These are phyloP conservation scores for Ptychoptera contaminata DNA, from an alignment of 2,888 invertebrate genomes.

Conservation along the genomic window DNA sequence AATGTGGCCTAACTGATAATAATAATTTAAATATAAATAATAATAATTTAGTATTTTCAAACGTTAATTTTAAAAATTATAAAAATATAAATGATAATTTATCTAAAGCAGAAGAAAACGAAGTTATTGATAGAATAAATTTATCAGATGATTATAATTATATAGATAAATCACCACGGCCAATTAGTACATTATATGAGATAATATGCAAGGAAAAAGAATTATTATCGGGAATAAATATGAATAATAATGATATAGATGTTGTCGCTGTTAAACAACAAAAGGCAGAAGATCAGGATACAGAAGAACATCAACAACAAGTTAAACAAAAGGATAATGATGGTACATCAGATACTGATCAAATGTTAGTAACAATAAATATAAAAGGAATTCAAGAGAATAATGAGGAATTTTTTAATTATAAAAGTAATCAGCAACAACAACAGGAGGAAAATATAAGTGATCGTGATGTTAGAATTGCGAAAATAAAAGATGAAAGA, in stretches of 20 bases:
- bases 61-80: conserved; percentile 20
- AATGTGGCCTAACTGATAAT: neutral
- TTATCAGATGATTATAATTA: conserved; percentile 20
- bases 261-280: too few relatives aligned
- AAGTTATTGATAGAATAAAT: neutral
- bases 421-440: too few relatives aligned
- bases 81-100: neutral
- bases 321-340: neutral
- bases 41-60: conserved; percentile 1
- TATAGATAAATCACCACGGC: conserved; percentile 25
- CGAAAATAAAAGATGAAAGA: conserved; percentile 57
- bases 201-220: conserved; percentile 33
- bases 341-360: conserved; percentile 1
- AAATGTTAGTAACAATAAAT: too few relatives aligned
- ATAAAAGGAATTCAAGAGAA: too few relatives aligned
- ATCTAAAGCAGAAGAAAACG: neutral
- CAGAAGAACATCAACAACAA: conserved; percentile 4
- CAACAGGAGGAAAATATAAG: conserved; percentile 10
- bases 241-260: conserved; percentile 10
- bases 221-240: conserved; percentile 14
- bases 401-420: too few relatives aligned
- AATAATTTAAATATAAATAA: neutral
- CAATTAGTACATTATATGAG: conserved; percentile 29
- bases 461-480: conserved; percentile 45
- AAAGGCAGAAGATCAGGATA: conserved; percentile 6